Base-by-base conservation (phyloP, 2,797 vertebrate species). In the Agapornis canus region DNA sequence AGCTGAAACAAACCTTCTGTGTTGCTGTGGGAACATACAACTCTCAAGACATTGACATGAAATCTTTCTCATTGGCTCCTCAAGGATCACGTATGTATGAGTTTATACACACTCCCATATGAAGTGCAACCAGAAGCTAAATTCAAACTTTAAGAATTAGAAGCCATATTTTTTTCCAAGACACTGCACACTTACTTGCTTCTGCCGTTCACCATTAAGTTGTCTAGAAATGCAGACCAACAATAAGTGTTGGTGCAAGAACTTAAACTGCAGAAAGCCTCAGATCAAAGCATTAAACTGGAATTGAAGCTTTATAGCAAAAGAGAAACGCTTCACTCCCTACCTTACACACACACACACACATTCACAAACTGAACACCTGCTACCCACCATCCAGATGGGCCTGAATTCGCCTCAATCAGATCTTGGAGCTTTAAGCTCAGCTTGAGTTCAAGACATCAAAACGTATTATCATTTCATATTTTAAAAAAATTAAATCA, bases 221-320 rank as follows among this genome's bases (percentile, higher is more conserved):
- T 95, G 81, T 95, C 94, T 93, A 94, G 90, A 97, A 97, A 96
- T 63, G 68, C 95, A 97, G 92, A 96, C 90, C 94, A 95, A 97
- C 93, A 89, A 92, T 86, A 95, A 91, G 96, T 96, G 80, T 81
- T 83, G 86, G 95, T 92, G 48, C 72, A 94, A 96, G 77, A 98
- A 96, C 68, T 84, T 94, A 91, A 96, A 94, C 84, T 94, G 68
- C 84, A 89, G 84, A 95, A 83, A 97, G 78, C 92, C 54, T n/a
- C 88, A 96, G 96, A 96, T 75, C 86, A 95, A 90, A 90, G 63
- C 76, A 94, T 94, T 94, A 97, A 91, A 88, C 73, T 64, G 61
- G 90, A 96, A 97, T 96, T 88, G 94, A 97, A 94, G 94, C 91
- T 84, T 57, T 69, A 85, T 31, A 64, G 26, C 79, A 91, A 93